Conservation (phyloP, 2,888 invertebrate species). For the Pyralis farinalis region DNA sequence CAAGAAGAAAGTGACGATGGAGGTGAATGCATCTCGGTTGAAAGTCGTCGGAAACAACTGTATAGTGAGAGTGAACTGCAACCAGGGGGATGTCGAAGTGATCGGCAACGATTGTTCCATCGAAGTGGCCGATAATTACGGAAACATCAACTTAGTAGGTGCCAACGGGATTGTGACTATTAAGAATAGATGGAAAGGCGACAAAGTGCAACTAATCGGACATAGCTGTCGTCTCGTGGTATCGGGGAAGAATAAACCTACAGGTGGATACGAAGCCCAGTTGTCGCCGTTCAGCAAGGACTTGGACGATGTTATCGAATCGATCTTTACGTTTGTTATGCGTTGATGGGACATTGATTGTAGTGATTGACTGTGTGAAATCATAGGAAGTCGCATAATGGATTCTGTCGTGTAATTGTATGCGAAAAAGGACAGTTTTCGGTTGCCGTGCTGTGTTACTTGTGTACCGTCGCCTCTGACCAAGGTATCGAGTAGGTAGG, state of each 20-base stretch:
- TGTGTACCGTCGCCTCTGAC: neutral
- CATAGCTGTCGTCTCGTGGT: conserved; percentile 56
- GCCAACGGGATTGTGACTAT: conserved; percentile 57
- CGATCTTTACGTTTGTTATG: conserved; percentile 72
- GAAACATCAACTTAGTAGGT: conserved; percentile 62
- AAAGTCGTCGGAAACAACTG: conserved; percentile 70
- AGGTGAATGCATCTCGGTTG: conserved; percentile 52
- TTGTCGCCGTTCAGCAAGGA: conserved; percentile 72
- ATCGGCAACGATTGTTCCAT: conserved; percentile 68
- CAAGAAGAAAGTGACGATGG: conserved; percentile 76
- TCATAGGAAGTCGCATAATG: conserved; percentile 1
- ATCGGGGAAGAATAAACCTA: conserved; percentile 55
- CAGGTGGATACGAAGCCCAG: conserved; percentile 57
- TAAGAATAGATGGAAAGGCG: conserved; percentile 52
- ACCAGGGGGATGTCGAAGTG: conserved; percentile 69
- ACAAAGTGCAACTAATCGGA: conserved; percentile 58
- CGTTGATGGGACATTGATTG: conserved; percentile 41
- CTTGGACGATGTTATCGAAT: conserved; percentile 70
- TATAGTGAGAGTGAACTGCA: conserved; percentile 53
- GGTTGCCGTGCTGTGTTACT: neutral
- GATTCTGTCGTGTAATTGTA: neutral
- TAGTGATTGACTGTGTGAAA: neutral
- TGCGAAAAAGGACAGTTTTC: neutral
- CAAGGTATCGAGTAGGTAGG: no score
- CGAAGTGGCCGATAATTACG: conserved; percentile 59